Conservation (phyloP, 1,140 invertebrate species). For the Drosophila obscura region DNA sequence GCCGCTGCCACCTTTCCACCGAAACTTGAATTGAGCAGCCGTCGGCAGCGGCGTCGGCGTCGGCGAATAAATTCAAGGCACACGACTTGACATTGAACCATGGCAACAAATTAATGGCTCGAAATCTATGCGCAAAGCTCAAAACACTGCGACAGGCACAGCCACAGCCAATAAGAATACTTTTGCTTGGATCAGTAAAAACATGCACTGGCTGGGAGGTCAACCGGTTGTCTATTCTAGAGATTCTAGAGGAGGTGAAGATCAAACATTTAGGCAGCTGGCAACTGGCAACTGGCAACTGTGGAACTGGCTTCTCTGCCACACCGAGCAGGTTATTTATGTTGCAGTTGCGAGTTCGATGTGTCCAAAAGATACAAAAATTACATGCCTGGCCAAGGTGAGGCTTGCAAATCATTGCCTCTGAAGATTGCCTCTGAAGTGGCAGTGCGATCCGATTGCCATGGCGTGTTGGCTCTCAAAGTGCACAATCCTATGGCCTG, state of each 20-base stretch:
- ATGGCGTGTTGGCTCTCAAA: not conserved
- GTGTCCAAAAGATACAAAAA: not conserved
- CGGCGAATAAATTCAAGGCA: constrained; percentile 48
- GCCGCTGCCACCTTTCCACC: not conserved
- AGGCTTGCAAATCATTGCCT: no score
- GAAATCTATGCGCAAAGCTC: constrained; percentile 36
- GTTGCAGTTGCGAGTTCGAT: not conserved
- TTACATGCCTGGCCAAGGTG: not conserved
- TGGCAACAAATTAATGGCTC: constrained; percentile 51
- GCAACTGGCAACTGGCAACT: not conserved
- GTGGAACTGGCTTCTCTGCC: not conserved
- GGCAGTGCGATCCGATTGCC: no score
- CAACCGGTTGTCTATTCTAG: constrained; percentile 72
- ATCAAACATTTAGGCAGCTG: constrained; percentile 16
- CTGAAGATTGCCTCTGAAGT: no score
- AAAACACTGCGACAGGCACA: not conserved
- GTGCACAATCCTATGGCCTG: not conserved
- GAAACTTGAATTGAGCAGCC: constrained; percentile 11
- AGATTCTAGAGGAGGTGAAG: constrained; percentile 52
- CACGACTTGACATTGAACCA: constrained; percentile 66
- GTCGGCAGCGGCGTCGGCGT: not conserved
- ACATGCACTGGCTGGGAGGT: constrained; percentile 71
- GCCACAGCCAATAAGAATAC: constrained; percentile 59
- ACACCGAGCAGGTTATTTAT: not conserved
- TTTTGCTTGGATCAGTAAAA: constrained; percentile 60